Conservation (phyloP, 1,140 invertebrate species). For the Amyelois transitella region DNA sequence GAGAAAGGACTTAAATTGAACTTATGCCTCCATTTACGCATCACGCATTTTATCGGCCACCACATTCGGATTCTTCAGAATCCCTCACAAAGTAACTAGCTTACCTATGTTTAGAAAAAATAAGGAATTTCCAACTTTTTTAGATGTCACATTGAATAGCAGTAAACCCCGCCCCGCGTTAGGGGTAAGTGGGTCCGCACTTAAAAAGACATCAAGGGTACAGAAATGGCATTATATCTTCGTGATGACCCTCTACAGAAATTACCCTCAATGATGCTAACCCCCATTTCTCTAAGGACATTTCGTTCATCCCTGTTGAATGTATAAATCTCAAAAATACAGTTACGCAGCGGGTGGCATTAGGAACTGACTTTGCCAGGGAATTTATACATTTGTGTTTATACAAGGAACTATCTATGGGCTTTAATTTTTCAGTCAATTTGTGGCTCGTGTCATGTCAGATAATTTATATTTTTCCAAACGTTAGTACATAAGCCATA, state of each 20-base stretch:
- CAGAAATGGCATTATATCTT: conserved; percentile 66
- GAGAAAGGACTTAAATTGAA: no score
- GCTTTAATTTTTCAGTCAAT: no score
- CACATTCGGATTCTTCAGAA: no score
- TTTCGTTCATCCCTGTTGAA: conserved; percentile 19
- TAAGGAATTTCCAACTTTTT: conserved; percentile 16
- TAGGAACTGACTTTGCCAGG: not conserved
- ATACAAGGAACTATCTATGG: no score
- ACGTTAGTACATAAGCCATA: no score
- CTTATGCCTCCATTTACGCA: no score
- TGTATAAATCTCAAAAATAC: conserved; percentile 17
- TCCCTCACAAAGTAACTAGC: not conserved
- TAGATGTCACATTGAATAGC: conserved; percentile 26
- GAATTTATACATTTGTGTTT: not conserved
- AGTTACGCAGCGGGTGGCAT: not conserved
- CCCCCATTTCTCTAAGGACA: conserved; percentile 30
- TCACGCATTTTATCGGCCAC: no score
- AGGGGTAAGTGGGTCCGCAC: conserved; percentile 60
- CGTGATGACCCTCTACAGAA: conserved; percentile 59
- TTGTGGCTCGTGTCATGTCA: no score
- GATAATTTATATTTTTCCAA: no score
- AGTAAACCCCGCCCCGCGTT: conserved; percentile 30
- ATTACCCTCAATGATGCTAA: conserved; percentile 47
- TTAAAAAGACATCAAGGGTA: conserved; percentile 67
- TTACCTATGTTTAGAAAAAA: not conserved